Base-by-base conservation (phyloP, 2,113 vertebrate genomes). In the Rattus rattus region DNA sequence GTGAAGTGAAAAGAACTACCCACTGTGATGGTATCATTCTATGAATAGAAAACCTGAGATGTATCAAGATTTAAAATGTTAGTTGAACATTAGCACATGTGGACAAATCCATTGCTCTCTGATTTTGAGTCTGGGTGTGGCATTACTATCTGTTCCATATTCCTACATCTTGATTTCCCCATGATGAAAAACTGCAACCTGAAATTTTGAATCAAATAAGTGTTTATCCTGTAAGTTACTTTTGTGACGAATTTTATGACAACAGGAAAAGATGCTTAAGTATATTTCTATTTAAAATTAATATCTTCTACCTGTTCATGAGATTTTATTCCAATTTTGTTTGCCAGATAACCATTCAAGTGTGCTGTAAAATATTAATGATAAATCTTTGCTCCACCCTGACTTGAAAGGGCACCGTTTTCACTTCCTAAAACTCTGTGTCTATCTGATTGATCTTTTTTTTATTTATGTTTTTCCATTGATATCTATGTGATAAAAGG, bases 231-330 rank as follows among this genome's bases (percentile, higher is more conserved):
- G 9, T 63, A 28, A 63, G 7, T 84, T 30, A 13, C 1, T 63
- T 65, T 43, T 30, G 3, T 63, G 1, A 84, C 30, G 14, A 2
- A 63, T 63, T 84, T 63, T 63, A 30, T 43, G 7, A 10, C 4
- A 84, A 16, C 24, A 84, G 24, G 26, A 67, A 67, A 65, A 33
- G 4, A 47, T 69, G 2, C 5, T 69, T 7, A 19, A 24, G 39
- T 4, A 52, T 94, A 20, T 5, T 43, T 93, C 61, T 59, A 86
- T 90, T 73, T 94, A 39, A 96, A 91, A 95, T 84, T 54, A 59
- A 61, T 76, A 87, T 90, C n/a, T 14, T 26, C 59, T 30, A 63
- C n/a, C 28, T 90, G 12, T 54, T 43, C 17, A 59, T 22, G 8
- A 75, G 33, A 24, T 80, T 67, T 77, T 24, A 61, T 72, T 5